Evolutionary conservation across 2,113 vertebrate species (phyloP), one percentile per base, ranked within the genome.

Genomic region (Pterocles orientalis): DNA sequence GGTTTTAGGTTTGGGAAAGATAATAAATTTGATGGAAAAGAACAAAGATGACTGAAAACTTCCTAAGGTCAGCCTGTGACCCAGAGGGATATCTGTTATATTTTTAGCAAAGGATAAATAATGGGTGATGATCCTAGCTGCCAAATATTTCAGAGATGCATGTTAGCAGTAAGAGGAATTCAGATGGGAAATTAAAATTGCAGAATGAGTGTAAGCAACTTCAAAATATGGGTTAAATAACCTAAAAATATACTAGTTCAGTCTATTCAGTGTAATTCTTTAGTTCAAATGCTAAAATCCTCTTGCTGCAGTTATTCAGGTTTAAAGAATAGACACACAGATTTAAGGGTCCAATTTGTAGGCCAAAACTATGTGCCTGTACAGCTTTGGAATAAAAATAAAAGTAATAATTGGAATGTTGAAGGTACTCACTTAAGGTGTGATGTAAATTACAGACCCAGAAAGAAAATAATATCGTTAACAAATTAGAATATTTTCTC

Each of bases 91-190:
- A 72, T 17, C 64, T 48, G 34, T 75, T 79, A 3, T 56, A 50
- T 86, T 91, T 95, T 75, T 85, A 94, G 83, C 61, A 53, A 54
- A 87, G 62, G 64, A 83, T 88, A 91, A 97, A 92, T 91, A 91
- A 87, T 36, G 58, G 61, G 61, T 53, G 73, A 33, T 89, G 79
- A 92, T 80, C 65, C 62, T 29, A 43, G 54, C 70, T 92, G 73
- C 62, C 91, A 92, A 6, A 50, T 91, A 61, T 72, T 91, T 87
- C 81, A 79, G 83, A 84, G 57, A 43, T 76, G 72, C 11, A 2
- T 64, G 45, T 84, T 76, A 90, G 92, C 72, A 79, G 61, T 45
- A 61, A 94, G 62, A 93, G 25, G 34, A 88, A 58, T 86, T 88
- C 83, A 91, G 57, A 61, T 33, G 53, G 81, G 86, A 88, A 73